Conservation (phyloP, 1,140 invertebrate genomes). For the Euwallacea similis region DNA sequence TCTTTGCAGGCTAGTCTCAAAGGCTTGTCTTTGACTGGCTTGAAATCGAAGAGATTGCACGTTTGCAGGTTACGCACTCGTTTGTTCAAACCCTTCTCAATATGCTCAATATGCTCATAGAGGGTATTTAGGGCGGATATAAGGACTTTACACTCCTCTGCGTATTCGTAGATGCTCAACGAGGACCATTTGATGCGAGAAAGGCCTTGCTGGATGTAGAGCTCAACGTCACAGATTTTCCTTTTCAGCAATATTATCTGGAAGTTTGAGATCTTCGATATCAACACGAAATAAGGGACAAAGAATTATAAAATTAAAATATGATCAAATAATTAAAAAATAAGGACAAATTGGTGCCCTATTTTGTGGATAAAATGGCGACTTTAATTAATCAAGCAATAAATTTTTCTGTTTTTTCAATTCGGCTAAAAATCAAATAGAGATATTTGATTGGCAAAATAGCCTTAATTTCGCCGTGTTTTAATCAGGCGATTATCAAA, state of each 20-base stretch:
- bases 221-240: slow-evolving; percentile 72
- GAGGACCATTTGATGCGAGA: slow-evolving; percentile 83
- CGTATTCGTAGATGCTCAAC: slow-evolving; percentile 76
- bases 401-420: no score
- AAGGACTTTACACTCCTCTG: slow-evolving; percentile 58
- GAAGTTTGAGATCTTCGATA: not conserved
- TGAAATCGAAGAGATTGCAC: slow-evolving; percentile 49
- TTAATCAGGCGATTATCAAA: no score
- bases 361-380: no score
- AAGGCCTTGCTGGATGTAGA: slow-evolving; percentile 75
- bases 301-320: no score
- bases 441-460: no score
- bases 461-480: no score
- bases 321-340: no score
- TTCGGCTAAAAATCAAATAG: no score
- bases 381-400: no score
- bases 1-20: slow-evolving; percentile 49
- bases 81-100: slow-evolving; percentile 69
- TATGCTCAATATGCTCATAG: slow-evolving; percentile 74
- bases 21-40: slow-evolving; percentile 31
- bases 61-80: slow-evolving; percentile 54
- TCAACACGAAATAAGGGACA: not conserved
- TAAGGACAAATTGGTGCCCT: no score
- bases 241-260: slow-evolving; percentile 67
- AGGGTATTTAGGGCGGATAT: slow-evolving; percentile 64